A percentile compares a stretch with the other conserved stretches of the same genome.
Evolutionary conservation across 2,888 invertebrate genomes (phyloP).

Genomic region (Agriotes lineatus): DNA sequence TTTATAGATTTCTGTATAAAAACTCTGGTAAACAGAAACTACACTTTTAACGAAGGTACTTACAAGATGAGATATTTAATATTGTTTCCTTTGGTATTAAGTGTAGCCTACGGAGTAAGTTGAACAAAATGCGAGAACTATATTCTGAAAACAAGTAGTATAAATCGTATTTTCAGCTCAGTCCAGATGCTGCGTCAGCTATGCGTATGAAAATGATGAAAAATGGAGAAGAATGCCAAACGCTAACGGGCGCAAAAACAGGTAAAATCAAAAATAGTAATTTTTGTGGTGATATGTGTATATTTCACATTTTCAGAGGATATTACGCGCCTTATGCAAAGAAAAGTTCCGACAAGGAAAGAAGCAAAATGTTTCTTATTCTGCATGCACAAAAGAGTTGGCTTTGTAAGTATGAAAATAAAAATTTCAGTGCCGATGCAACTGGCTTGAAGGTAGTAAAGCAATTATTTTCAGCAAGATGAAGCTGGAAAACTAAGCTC

Average conservation of each 20-base stretch:
- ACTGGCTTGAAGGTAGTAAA: neutral
- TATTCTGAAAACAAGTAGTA: too few relatives aligned
- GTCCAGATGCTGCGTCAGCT: neutral
- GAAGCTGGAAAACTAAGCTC: conserved; percentile 40
- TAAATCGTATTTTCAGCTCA: neutral
- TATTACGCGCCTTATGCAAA: conserved; percentile 6
- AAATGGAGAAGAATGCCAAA: neutral
- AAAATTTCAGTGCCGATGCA: too few relatives aligned
- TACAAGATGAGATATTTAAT: too few relatives aligned
- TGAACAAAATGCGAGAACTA: too few relatives aligned
- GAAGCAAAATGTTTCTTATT: conserved; percentile 26
- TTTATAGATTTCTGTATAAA: too few relatives aligned
- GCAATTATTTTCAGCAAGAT: conserved; percentile 37
- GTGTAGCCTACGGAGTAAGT: too few relatives aligned
- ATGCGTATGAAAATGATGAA: neutral
- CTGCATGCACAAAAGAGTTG: conserved; percentile 19
- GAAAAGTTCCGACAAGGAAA: neutral
- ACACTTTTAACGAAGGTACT: too few relatives aligned
- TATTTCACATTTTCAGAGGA: conserved; percentile 28
- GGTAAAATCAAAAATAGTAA: conserved; percentile 17
- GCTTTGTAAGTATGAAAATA: conserved; percentile 20
- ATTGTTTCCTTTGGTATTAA: too few relatives aligned
- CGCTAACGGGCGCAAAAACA: neutral
- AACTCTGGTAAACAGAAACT: too few relatives aligned
- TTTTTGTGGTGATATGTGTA: too few relatives aligned